A percentile compares a stretch with the other conserved stretches of the same genome.
Evolutionary conservation across 2,797 vertebrate species (phyloP).

Genomic region (Liasis olivaceus): DNA sequence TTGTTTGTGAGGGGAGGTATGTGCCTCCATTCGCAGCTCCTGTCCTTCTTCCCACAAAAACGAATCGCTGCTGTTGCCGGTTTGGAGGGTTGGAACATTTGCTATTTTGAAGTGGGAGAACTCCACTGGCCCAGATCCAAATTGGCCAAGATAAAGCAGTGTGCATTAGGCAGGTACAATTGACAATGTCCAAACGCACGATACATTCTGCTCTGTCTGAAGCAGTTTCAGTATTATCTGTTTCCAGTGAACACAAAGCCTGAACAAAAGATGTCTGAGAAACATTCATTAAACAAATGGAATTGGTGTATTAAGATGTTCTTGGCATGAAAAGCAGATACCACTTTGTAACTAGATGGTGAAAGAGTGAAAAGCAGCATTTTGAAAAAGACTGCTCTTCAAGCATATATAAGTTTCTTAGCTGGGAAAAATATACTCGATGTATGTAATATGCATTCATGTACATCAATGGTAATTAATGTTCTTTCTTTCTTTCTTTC

Average conservation of each 20-base stretch:
- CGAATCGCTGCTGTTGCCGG: not conserved
- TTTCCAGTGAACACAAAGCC: not conserved
- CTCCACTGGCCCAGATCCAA: not conserved
- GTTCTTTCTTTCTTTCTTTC: no score
- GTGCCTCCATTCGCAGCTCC: not conserved
- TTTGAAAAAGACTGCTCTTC: not conserved
- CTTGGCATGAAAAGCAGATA: not conserved
- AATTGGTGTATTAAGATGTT: not conserved
- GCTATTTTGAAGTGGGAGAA: not conserved
- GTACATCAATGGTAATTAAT: not conserved
- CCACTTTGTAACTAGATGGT: not conserved
- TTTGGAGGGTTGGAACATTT: not conserved
- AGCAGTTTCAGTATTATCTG: conserved; percentile 39
- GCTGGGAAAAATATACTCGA: not conserved
- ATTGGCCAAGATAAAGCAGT: conserved; percentile 15
- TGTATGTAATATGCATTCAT: not conserved
- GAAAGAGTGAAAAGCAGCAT: no score
- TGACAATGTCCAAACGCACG: conserved; percentile 17
- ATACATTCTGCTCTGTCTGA: not conserved
- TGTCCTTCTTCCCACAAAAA: not conserved
- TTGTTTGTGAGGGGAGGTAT: not conserved
- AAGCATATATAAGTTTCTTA: not conserved
- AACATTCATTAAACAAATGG: not conserved
- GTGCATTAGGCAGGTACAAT: conserved; percentile 39
- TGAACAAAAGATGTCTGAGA: not conserved